Base-by-base conservation (phyloP, 2,113 vertebrate species). In the Sinocyclocheilus grahami region DNA sequence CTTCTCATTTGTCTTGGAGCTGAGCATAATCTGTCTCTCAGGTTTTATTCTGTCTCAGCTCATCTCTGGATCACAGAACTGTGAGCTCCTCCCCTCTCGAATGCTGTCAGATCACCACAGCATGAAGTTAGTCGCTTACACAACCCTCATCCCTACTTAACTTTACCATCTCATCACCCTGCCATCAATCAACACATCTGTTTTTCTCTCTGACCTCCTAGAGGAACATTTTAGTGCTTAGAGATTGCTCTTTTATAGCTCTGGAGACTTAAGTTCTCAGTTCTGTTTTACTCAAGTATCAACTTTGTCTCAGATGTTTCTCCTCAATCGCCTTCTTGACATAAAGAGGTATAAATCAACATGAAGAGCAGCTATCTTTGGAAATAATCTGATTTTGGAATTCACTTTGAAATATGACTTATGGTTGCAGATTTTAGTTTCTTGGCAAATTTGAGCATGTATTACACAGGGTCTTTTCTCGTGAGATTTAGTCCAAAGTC, bases 1-100 rank as follows among this genome's bases (percentile, higher is more conserved):
- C 85, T 82, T 80, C 77, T 60, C 62, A 84, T 78, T 85, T 86
- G 74, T 83, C 69, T 78, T 84, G 78, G n/a, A 55, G 69, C 76
- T 62, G 82, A 67, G 63, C 39, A 83, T 86, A 83, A 79, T 84
- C 75, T 78, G 33, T 63, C 83, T 81, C 63, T 63, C 3, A 39
- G 12, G 78, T 60, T 83, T 89, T 67, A 85, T 89, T 86, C 65
- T 42, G 2, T 13, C 62, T 63, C 14, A 4, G n/a, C 62, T 82
- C 14, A 8, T 51, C 69, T 75, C 48, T 74, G 82, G 82, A 84
- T 84, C 69, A 74, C 69, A 75, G 82, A 74, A 7, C 48, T 16
- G 7, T 58, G 51, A 84, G 48, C 30, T 74, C 30, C 22, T 80
- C 78, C 75, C 58, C 20, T 80, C 78, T n/a, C 69, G 1, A 84